Evolutionary conservation across 2,113 vertebrate species (phyloP), one percentile per base, ranked within the genome.

Genomic region (Scophthalmus maximus): DNA sequence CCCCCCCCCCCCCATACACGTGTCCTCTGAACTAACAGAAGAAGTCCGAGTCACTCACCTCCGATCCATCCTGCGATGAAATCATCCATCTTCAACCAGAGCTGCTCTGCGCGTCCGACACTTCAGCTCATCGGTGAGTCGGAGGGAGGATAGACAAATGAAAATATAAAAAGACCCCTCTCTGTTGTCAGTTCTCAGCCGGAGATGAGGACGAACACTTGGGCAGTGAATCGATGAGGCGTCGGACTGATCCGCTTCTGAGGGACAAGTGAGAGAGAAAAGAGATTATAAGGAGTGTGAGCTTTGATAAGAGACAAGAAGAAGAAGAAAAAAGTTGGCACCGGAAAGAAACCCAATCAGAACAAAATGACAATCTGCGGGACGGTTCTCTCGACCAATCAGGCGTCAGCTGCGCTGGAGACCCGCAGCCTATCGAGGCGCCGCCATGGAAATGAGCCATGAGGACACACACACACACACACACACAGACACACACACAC

Each of bases 21-120:
- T 9, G 1, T 11, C 18, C 1, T 52, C 9, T 11, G 17, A n/a
- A 6, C 42, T 8, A 14, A 14, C 5, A 34, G n/a, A 8, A 57
- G 9, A 38, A 38, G 3, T 5, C 26, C 12, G 14, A 8, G 4
- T 1, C 23, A 69, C 92, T 92, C 80, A 95, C 94, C 94, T 10
- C 89, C 92, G 49, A 94, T 92, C 91, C 92, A 94, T 74, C 94
- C 94, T 8, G 94, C 94, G 12, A 95, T 8, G 32, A 95, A 95
- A 56, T 94, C 93, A 40, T 94, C 92, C 83, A 93, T 0, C 4
- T 74, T 68, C 57, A 94, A 93, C 23, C 66, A 83, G 83, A 83
- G 29, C 18, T 50, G 29, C 18, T 50, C 30, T 85, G 68, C 90
- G 91, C 85, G 18, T 79, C 77, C 18, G 26, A 5, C 17, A n/a